Base-by-base conservation (phyloP, 2,797 vertebrate species). In the Paedocypris micromegethes region DNA sequence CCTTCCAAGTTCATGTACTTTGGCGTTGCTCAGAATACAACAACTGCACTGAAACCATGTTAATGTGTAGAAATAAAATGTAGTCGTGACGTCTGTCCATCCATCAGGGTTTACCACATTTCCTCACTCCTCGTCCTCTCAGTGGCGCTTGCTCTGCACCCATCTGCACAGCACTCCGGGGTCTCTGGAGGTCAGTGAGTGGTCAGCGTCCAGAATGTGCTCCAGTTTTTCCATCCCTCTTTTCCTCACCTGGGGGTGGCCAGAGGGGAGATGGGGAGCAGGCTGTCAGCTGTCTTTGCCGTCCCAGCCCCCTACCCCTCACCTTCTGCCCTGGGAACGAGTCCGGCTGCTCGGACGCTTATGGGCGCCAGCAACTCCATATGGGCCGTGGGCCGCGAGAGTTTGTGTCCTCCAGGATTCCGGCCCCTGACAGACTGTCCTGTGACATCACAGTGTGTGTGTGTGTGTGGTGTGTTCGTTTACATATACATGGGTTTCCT, bases 261-360 rank as follows among this genome's bases (percentile, higher is more conserved):
- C 51, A 51, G 73, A 66, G 59, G 62, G 58, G 56, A 69, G 71
- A 70, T 55, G 6, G 51, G 66, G 72, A 51, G 70, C 56, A 67
- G 64, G 73, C 75, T 79, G 71, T 72, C 76, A 75, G 72, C 64
- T 77, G 78, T 68, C 72, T 65, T 73, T 61, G 49, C 71, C 65
- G 75, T 75, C 58, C 65, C 62, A 64, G 53, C 75, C 79, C 80
- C 68, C 78, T 73, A 64, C 75, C 86, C 85, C 85, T 88, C 83
- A 88, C 88, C 88, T 88, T 89, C 88, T 89, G 89, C 88, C 87
- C 87, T 90, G 90, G 88, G 89, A 90, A 87, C 82, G 80, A 79
- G 83, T 86, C 86, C 87, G 86, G 87, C 88, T 89, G 88, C 86
- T 84, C 69, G 82, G 84, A 84, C 78, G 62, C 86, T 86, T 86